A percentile compares a stretch with the other conserved stretches of the same genome.
Conservation (phyloP, 2,113 vertebrate genomes). For the Corythornis vintsioides region DNA sequence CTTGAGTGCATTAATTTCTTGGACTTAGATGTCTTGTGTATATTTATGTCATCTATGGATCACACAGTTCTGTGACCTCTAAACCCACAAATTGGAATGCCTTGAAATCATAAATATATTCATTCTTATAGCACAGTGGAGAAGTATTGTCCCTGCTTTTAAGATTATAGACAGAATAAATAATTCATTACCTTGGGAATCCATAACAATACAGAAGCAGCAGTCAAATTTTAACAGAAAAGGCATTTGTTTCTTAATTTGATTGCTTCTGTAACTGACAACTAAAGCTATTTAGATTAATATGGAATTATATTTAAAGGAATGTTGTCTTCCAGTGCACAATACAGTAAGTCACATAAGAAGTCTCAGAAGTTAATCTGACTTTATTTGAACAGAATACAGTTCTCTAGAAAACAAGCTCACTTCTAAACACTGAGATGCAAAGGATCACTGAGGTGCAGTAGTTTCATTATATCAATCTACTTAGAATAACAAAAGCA, state of each 20-base stretch:
- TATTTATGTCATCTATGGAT: not conserved
- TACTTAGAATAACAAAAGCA: constrained; percentile 33
- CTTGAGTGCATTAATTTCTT: not conserved
- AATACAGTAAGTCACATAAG: not conserved
- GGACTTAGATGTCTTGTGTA: too few relatives aligned
- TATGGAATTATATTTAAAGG: not conserved
- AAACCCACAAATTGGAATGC: not conserved
- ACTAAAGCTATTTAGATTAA: not conserved
- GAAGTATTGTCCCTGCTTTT: not conserved
- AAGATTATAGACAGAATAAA: not conserved
- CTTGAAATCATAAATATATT: not conserved
- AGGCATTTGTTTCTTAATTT: not conserved
- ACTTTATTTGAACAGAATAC: constrained; percentile 31
- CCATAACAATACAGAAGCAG: not conserved
- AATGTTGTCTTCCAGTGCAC: not conserved
- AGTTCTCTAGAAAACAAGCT: constrained; percentile 44
- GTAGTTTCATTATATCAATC: constrained; percentile 7
- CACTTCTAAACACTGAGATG: not conserved
- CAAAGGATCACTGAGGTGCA: constrained; percentile 17
- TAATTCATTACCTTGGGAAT: not conserved
- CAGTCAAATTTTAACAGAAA: not conserved
- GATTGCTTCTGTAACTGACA: not conserved
- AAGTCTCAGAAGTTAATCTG: not conserved
- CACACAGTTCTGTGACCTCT: not conserved
- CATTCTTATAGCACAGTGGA: not conserved